phyloP scores from a whole-genome alignment of 2,888 invertebrate species.

The Caenorhabditis becei region DNA sequence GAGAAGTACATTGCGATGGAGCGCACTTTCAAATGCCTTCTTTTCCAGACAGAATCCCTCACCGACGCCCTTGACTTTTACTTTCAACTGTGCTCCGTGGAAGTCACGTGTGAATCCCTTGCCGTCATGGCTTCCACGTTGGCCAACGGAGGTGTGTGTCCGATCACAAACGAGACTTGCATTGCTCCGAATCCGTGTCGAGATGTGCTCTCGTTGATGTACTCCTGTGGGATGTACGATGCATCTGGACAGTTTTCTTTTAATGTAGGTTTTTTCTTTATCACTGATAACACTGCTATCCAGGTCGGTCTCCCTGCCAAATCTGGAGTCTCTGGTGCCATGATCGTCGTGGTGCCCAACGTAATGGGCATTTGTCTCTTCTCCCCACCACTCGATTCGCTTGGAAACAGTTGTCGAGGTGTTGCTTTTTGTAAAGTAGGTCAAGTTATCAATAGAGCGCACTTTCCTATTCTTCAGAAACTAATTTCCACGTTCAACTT shows the following conservation, averaged over 20 bases:
- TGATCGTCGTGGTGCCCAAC: conserved; percentile 95
- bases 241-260: conserved; percentile 86
- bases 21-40: too few species aligned
- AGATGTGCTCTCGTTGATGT: conserved; percentile 96
- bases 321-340: conserved; percentile 89
- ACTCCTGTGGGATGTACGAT: conserved; percentile 89
- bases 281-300: conserved; percentile 14
- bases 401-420: conserved; percentile 93
- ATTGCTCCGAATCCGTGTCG: conserved; percentile 89
- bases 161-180: conserved; percentile 77
- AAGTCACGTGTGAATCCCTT: conserved; percentile 93
- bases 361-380: conserved; percentile 96
- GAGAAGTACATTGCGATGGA: too few species aligned
- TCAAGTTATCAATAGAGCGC: background rate
- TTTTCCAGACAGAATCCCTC: conserved; percentile 82
- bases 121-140: conserved; percentile 95
- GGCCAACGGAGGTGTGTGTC: conserved; percentile 88
- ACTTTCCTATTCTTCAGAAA: conserved; percentile 60
- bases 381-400: conserved; percentile 92
- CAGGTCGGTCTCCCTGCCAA: conserved; percentile 85
- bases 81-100: conserved; percentile 93
- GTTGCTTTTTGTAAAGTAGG: conserved; percentile 90
- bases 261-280: conserved; percentile 84
- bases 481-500: conserved; percentile 89
- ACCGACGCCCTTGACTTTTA: conserved; percentile 83